Percentiles rank a stretch among this genome's conserved stretches.
Evolutionary conservation across 2,888 invertebrate species (phyloP).

Genomic region (Ormyrus pomaceus): DNA sequence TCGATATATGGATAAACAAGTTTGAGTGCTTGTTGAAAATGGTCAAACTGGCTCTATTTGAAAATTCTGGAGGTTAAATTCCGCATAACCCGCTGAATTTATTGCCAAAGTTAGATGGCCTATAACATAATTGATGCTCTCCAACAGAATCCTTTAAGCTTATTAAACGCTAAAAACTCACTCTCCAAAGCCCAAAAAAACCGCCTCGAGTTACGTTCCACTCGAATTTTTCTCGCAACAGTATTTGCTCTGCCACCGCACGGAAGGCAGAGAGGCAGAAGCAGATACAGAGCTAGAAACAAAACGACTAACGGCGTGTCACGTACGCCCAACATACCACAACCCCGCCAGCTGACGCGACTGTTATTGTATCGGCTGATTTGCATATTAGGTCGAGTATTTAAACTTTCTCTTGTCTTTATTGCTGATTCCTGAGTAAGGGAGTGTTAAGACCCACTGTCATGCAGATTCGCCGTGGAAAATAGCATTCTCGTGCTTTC

Average conservation of each 20-base stretch:
- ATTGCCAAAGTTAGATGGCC: no score
- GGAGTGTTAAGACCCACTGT: constrained; percentile 24
- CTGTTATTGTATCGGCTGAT: constrained; percentile 51
- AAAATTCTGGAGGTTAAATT: no score
- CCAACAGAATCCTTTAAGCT: no score
- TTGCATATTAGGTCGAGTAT: constrained; percentile 47
- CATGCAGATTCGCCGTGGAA: constrained; percentile 2
- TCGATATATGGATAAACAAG: not conserved
- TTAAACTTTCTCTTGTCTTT: constrained; percentile 37
- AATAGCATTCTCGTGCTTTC: not conserved
- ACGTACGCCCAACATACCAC: constrained; percentile 15
- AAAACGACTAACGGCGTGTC: constrained; percentile 8
- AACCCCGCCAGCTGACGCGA: constrained; percentile 19
- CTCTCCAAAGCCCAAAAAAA: no score
- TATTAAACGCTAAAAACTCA: no score
- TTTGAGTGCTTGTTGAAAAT: not conserved
- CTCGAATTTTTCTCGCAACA: no score
- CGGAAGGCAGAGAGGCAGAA: not conserved
- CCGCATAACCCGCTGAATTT: no score
- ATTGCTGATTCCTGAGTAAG: not conserved
- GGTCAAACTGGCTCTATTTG: no score
- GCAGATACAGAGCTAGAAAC: not conserved
- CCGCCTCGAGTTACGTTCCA: no score
- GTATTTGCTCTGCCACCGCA: no score
- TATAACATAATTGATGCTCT: no score